phyloP scores from a whole-genome alignment of 2,888 invertebrate genomes.

The Stegophylla sp. region DNA sequence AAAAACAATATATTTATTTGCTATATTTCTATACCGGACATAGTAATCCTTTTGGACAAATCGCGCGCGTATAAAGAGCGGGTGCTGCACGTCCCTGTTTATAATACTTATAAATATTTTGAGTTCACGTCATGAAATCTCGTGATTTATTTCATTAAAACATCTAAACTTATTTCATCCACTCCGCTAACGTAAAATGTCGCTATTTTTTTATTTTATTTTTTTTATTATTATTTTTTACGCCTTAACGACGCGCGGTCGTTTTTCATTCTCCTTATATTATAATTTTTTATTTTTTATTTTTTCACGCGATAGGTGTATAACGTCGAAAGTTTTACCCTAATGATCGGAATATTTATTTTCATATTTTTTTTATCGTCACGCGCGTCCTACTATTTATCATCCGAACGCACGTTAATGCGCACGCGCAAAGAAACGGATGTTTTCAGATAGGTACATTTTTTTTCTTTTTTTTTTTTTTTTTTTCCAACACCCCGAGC shows the following conservation, averaged over 20 bases:
- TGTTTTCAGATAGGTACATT: slow-evolving; percentile 31
- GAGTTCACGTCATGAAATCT: background rate
- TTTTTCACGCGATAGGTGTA: slow-evolving; percentile 1
- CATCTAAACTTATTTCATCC: slow-evolving; percentile 1
- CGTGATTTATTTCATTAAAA: slow-evolving; percentile 39
- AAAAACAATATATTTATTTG: too few relatives aligned
- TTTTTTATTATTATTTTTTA: too few relatives aligned
- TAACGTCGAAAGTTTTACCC: slow-evolving; percentile 33
- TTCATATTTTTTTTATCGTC: slow-evolving; percentile 7
- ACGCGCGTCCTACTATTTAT: slow-evolving; percentile 14
- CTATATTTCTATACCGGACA: background rate
- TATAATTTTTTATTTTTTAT: too few relatives aligned
- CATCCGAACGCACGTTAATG: too few relatives aligned
- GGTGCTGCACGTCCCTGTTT: too few relatives aligned
- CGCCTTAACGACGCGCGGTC: background rate
- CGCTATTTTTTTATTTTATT: slow-evolving; percentile 6
- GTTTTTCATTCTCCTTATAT: background rate
- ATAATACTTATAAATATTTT: too few relatives aligned
- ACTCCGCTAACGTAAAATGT: background rate
- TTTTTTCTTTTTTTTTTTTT: too few relatives aligned
- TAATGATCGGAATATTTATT: slow-evolving; percentile 37
- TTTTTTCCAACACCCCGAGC: slow-evolving; percentile 27
- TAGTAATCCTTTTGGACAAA: background rate
- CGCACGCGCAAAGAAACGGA: too few relatives aligned
- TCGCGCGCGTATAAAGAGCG: background rate